Base-by-base conservation (phyloP, 2,797 vertebrate species). In the Dipus sagitta region DNA sequence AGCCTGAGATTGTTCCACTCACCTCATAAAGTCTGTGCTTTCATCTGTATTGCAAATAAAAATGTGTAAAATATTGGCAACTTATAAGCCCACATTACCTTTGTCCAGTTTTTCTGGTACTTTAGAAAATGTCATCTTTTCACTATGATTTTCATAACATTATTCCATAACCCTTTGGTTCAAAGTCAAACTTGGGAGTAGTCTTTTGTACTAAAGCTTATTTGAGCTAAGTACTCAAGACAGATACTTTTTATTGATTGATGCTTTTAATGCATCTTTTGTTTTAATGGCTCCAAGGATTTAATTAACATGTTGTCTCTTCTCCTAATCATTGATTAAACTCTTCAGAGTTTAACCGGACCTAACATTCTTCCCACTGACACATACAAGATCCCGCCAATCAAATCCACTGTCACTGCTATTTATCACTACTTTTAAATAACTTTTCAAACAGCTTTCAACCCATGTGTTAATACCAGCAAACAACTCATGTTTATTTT, bases 221-320 rank as follows among this genome's bases (percentile, higher is more conserved):
- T 84, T 80, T 91, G 32, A 86, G 52, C 28, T 86, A 79, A 92
- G 26, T 34, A 74, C 34, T 86, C 64, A 84, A 67, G 38, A 11
- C 11, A 82, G 67, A 62, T 24, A 17, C 4, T 20, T 85, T 96
- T 92, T 82, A 88, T 84, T 93, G 58, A 62, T 60, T 77, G 85
- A 85, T 67, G 38, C 60, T 84, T 81, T 23, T 54, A 58, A 58
- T 58, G 54, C 54, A 58, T 58, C 13, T 58, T 58, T 58, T 58
- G 54, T 62, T 79, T 76, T 93, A 94, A 80, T 34, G 18, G 17
- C 20, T 72, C 34, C 52, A 83, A 84, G 13, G n/a, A 91, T 81
- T 95, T 95, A 95, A 95, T 92, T 84, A 94, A 83, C n/a, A 78
- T 86, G 26, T 67, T 92, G 38, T 71, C 32, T 77, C 60, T 90